Conservation (phyloP, 2,113 vertebrate genomes). For the Limnothrissa miodon region DNA sequence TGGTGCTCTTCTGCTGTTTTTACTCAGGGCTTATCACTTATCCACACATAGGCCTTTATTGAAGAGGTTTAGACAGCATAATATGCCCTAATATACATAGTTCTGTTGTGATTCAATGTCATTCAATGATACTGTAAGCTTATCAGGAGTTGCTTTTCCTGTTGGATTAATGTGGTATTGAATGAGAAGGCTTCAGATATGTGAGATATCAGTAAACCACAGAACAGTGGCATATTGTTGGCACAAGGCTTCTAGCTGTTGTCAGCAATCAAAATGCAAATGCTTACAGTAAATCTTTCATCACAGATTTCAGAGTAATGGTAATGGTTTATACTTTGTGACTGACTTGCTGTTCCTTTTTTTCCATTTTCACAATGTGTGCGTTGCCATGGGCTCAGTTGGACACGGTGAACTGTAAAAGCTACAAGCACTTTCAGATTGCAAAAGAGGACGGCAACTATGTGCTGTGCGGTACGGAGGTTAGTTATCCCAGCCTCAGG, state of each 20-base stretch:
- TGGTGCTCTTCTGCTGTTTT: too few relatives aligned
- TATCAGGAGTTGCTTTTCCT: too few relatives aligned
- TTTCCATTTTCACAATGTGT: background rate
- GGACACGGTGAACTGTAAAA: slow-evolving; percentile 48
- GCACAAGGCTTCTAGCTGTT: background rate
- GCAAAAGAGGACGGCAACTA: slow-evolving; percentile 69
- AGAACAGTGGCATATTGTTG: background rate
- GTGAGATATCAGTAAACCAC: too few relatives aligned
- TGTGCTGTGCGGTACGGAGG: slow-evolving; percentile 74
- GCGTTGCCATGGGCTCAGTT: slow-evolving; percentile 6
- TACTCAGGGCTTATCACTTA: too few relatives aligned
- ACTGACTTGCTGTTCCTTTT: background rate
- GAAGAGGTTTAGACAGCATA: too few relatives aligned
- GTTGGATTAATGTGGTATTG: too few relatives aligned
- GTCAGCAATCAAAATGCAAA: background rate
- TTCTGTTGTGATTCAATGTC: too few relatives aligned
- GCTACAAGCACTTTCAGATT: slow-evolving; percentile 87
- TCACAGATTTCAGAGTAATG: too few relatives aligned
- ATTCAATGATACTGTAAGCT: too few relatives aligned
- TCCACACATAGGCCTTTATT: too few relatives aligned
- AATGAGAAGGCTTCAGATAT: too few relatives aligned
- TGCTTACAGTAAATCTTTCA: background rate
- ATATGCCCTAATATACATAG: too few relatives aligned
- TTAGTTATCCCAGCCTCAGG: slow-evolving; percentile 70
- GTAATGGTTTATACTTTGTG: background rate